These are phyloP conservation scores for Laupala kohalensis DNA, from an alignment of 1,140 invertebrate species.

Conservation along the genomic window DNA sequence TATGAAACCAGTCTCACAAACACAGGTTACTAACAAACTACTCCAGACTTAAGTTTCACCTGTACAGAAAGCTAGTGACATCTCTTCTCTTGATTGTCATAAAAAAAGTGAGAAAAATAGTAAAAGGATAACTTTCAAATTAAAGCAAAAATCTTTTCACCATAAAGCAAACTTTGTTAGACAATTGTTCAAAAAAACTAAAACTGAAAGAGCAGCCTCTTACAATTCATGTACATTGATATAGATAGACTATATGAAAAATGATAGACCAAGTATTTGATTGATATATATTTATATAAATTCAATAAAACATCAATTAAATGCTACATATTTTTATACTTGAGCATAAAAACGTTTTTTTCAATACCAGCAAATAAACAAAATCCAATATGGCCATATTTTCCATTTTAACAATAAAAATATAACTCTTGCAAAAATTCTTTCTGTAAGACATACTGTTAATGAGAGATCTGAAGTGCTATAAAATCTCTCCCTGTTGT, in stretches of 20 bases:
- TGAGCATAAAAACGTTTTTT: constrained; percentile 1
- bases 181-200: not conserved
- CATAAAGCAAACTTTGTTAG: not conserved
- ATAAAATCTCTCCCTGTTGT: too few species aligned
- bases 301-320: constrained; percentile 7
- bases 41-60: too few species aligned
- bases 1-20: too few species aligned
- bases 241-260: not conserved
- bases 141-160: not conserved
- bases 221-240: not conserved
- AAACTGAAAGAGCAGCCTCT: not conserved
- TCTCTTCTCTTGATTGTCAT: not conserved
- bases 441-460: not conserved
- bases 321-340: constrained; percentile 3
- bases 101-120: not conserved
- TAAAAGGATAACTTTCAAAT: not conserved
- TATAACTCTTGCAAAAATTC: not conserved
- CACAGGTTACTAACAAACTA: too few species aligned
- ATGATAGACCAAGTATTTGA: not conserved
- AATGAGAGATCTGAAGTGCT: not conserved
- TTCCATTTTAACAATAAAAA: not conserved
- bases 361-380: not conserved
- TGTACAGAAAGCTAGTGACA: too few species aligned
- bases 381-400: not conserved
- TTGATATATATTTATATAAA: constrained; percentile 1